These are phyloP conservation scores for Trematocara macrostoma DNA, from an alignment of 2,113 vertebrate genomes.

Conservation along the genomic window DNA sequence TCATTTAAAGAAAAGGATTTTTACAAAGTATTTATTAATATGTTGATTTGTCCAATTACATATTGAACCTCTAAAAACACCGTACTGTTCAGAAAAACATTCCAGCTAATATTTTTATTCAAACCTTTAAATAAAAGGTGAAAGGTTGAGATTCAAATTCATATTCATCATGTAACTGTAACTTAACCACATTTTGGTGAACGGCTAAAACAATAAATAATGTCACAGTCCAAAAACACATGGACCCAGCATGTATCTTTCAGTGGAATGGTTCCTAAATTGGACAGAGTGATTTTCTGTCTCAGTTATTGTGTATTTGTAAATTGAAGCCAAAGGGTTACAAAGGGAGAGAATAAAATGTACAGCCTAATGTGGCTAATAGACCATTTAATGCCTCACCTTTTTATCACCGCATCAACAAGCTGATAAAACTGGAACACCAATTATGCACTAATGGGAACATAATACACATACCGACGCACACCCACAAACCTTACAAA, in stretches of 20 bases:
- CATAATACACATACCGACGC: background rate
- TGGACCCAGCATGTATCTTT: background rate
- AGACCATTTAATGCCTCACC: background rate
- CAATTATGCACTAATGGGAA: slow-evolving; percentile 11
- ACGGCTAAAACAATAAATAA: background rate
- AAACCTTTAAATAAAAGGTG: background rate
- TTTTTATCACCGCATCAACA: slow-evolving; percentile 27
- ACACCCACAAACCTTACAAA: background rate
- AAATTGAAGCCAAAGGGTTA: background rate
- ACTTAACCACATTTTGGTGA: background rate
- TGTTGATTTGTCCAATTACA: background rate
- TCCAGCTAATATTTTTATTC: background rate
- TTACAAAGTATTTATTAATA: background rate
- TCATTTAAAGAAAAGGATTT: background rate
- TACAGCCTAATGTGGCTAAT: background rate
- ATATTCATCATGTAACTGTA: background rate
- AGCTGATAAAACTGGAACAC: slow-evolving; percentile 15
- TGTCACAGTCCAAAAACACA: background rate
- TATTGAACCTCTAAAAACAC: background rate
- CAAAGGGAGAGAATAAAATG: background rate
- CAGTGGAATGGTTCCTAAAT: background rate
- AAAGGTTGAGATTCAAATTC: background rate
- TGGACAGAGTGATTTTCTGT: background rate
- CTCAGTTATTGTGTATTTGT: background rate
- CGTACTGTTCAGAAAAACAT: background rate